phyloP scores from a whole-genome alignment of 2,888 invertebrate genomes.

The Homarus gammarus region DNA sequence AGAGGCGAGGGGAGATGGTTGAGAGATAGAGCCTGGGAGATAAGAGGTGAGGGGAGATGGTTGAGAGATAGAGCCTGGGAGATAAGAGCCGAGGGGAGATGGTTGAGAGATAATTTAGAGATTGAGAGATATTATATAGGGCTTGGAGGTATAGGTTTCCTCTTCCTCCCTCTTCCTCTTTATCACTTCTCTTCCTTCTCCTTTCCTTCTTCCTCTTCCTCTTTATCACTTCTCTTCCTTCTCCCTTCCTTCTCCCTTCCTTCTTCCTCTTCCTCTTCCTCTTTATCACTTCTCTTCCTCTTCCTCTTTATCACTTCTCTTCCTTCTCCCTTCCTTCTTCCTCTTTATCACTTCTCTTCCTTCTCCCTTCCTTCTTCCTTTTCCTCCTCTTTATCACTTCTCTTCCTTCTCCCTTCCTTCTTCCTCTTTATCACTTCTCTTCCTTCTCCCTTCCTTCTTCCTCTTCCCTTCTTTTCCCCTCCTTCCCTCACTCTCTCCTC shows the following conservation, averaged over 20 bases:
- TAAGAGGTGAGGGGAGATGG: too few species aligned
- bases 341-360: not conserved
- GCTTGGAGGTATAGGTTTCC: not conserved
- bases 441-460: too few species aligned
- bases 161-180: not conserved
- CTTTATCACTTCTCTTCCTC: constrained; percentile 1
- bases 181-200: not conserved
- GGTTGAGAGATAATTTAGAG: too few species aligned
- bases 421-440: not conserved
- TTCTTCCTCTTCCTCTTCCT: not conserved
- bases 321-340: not conserved
- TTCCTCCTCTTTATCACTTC: not conserved
- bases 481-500: too few species aligned
- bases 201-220: not conserved
- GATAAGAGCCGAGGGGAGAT: too few species aligned
- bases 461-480: too few species aligned
- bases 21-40: too few species aligned
- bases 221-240: not conserved
- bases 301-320: not conserved
- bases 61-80: too few species aligned
- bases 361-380: not conserved
- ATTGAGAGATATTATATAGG: too few species aligned
- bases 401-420: too few species aligned
- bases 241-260: not conserved
- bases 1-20: too few species aligned